Conservation (phyloP, 1,140 invertebrate species). For the Dendrolimus punctatus region DNA sequence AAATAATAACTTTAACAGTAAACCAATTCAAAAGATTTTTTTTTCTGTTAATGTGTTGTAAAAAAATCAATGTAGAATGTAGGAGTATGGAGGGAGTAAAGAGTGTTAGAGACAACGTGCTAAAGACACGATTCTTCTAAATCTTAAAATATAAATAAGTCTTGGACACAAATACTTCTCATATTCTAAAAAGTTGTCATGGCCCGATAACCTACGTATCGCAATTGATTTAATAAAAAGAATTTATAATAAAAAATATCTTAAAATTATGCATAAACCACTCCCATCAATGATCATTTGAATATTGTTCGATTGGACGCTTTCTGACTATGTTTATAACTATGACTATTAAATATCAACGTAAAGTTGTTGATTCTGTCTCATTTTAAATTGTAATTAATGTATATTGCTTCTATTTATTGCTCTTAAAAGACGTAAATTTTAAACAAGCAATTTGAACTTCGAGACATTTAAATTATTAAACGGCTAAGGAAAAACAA, state of each 20-base stretch:
- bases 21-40: no score
- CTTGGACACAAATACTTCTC: slow-evolving; percentile 37
- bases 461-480: no score
- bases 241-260: slow-evolving; percentile 50
- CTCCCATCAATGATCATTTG: slow-evolving; percentile 55
- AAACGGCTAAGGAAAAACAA: no score
- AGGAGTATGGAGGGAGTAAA: not conserved
- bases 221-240: slow-evolving; percentile 48
- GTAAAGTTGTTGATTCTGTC: slow-evolving; percentile 32
- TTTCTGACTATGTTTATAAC: slow-evolving; percentile 38
- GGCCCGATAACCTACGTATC: slow-evolving; percentile 57
- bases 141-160: slow-evolving; percentile 34
- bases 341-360: slow-evolving; percentile 36
- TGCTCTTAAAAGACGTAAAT: not conserved
- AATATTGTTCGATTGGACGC: slow-evolving; percentile 47
- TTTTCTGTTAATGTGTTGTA: no score
- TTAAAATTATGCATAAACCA: slow-evolving; percentile 56
- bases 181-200: slow-evolving; percentile 52
- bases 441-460: no score
- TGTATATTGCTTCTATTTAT: slow-evolving; percentile 31
- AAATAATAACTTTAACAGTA: no score
- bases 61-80: slow-evolving; percentile 5
- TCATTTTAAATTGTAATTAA: slow-evolving; percentile 46
- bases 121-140: slow-evolving; percentile 1
- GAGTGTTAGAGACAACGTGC: no score